Evolutionary conservation across 2,797 vertebrate species (phyloP), one percentile per base, ranked within the genome.

Genomic region (Sciaenops ocellatus): DNA sequence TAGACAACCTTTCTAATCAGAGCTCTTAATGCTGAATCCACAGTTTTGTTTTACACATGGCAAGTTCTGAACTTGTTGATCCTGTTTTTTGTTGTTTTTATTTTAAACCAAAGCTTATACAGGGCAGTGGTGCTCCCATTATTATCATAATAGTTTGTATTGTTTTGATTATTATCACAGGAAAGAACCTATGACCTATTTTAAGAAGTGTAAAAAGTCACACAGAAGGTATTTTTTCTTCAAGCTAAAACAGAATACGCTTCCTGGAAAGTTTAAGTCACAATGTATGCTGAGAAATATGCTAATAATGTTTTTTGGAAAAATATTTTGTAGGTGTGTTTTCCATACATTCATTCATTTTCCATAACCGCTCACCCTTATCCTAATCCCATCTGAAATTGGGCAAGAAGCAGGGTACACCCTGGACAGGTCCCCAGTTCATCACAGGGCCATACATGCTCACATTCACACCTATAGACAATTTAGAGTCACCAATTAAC

Each of bases 1-100:
- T 91, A 75, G 68, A 88, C 3, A 22, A 85, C 82, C 80, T 90
- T 76, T 85, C 76, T 52, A 80, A 76, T 78, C 86, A 76, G 47
- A 48, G 6, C 16, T 59, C 24, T 60, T 68, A 9, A 28, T 90
- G 87, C 92, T 91, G 91, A 93, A 85, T 91, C 83, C 76, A 90
- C 91, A 88, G 28, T 87, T 90, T 85, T 73, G 65, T 76, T 81
- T 71, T 38, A 65, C 52, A 61, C 61, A 15, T 34, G 46, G 38
- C 51, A 24, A 54, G 28, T 78, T 41, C 62, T 62, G 24, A 69
- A 80, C 55, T 30, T 41, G 56, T 75, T 46, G 13, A 11, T 68
- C 64, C 38, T 54, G 51, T 59, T 79, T 60, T 34, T 42, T 16
- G 26, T 17, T 47, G 17, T 22, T 50, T 8, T 51, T 18, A 6